A percentile compares a stretch with the other conserved stretches of the same genome.
phyloP scores from a whole-genome alignment of 2,797 vertebrate species.

The Sebastes cheni region DNA sequence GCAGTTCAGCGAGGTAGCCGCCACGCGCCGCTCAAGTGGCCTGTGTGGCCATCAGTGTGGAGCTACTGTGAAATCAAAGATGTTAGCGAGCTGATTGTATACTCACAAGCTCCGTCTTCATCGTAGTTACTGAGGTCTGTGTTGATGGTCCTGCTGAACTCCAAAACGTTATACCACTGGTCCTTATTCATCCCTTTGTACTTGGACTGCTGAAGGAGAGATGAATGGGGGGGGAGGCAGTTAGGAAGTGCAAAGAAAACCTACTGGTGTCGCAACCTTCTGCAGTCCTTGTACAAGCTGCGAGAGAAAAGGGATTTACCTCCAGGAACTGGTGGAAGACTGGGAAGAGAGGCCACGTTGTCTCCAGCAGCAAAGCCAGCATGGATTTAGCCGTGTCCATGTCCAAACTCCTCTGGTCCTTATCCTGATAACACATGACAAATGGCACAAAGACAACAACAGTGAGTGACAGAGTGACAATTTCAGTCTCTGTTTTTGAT shows the following conservation, averaged over 20 bases:
- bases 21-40: no score
- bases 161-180: conserved; percentile 98
- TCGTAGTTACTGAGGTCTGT: conserved; percentile 98
- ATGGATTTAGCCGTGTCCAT: conserved; percentile 97
- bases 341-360: conserved; percentile 94
- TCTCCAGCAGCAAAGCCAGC: conserved; percentile 92
- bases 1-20: no score
- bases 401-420: conserved; percentile 96
- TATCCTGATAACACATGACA: conserved; percentile 79
- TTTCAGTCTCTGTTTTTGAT: neutral
- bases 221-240: neutral
- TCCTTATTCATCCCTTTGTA: conserved; percentile 99
- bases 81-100: neutral
- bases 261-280: neutral
- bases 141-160: conserved; percentile 96
- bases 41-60: neutral
- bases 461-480: neutral
- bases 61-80: neutral
- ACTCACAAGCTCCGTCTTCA: conserved; percentile 98
- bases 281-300: neutral
- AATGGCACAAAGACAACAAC: neutral
- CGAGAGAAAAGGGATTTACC: conserved; percentile 71
- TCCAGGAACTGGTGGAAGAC: conserved; percentile 96
- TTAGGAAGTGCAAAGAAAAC: neutral
- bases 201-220: conserved; percentile 89